Conservation (phyloP, 2,113 vertebrate genomes). For the Salvelinus sp. region DNA sequence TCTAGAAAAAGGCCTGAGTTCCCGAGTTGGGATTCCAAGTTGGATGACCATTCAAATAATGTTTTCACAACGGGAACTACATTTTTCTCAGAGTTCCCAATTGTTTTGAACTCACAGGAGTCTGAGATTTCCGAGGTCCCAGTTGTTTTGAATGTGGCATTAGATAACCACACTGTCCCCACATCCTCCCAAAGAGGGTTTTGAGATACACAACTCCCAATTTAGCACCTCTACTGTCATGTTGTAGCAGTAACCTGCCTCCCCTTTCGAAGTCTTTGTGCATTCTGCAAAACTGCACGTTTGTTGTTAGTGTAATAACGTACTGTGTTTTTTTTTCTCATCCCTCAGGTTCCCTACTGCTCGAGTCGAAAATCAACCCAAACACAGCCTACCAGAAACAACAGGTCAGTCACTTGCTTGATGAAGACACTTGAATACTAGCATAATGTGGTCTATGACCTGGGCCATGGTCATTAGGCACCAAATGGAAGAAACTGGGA, state of each 20-base stretch:
- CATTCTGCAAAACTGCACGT: not conserved
- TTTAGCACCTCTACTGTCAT: not conserved
- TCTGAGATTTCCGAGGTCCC: too few species aligned
- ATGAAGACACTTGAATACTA: not conserved
- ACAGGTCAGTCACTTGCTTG: constrained; percentile 79
- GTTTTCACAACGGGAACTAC: too few species aligned
- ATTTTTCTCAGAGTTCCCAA: too few species aligned
- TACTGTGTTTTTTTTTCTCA: not conserved
- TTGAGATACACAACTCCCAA: not conserved
- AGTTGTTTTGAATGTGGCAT: too few species aligned
- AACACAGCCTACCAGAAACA: constrained; percentile 99
- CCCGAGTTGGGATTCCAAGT: too few species aligned
- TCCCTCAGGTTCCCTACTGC: constrained; percentile 87
- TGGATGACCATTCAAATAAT: too few species aligned
- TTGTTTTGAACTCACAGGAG: too few species aligned
- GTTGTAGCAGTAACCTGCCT: not conserved
- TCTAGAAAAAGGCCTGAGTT: too few species aligned
- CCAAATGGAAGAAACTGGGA: too few species aligned
- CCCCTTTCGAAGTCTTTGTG: not conserved
- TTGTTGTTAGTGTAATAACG: not conserved
- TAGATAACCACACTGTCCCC: not conserved
- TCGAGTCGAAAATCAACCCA: constrained; percentile 99
- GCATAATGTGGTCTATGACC: not conserved
- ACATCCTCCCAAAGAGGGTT: not conserved
- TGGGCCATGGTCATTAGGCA: not conserved